These are phyloP conservation scores for Antedon mediterranea DNA, from an alignment of 53 echinoderm and acorn worm genomes.

Conservation along the genomic window DNA sequence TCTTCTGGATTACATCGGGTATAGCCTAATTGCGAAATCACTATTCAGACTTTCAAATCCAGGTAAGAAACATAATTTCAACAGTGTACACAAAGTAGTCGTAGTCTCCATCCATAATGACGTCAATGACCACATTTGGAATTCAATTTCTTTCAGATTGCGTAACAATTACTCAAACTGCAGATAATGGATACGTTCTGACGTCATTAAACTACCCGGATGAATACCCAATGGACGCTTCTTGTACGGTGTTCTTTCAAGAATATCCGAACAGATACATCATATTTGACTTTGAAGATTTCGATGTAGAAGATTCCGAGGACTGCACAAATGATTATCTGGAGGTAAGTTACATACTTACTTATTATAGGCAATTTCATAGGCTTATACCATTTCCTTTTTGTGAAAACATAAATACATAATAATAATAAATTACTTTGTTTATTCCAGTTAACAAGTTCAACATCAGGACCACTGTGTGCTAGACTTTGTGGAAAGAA, in stretches of 20 bases:
- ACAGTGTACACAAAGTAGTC: too few relatives aligned
- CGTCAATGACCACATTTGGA: too few relatives aligned
- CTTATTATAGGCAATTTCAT: too few relatives aligned
- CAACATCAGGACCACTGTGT: neutral
- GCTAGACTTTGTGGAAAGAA: constrained; percentile 27
- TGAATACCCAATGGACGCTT: constrained; percentile 8
- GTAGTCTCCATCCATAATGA: too few relatives aligned
- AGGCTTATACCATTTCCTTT: too few relatives aligned
- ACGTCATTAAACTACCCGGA: constrained; percentile 9
- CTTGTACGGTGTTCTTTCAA: constrained; percentile 14
- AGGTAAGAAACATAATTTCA: neutral
- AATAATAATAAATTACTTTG: too few relatives aligned
- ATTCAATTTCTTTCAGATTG: constrained; percentile 22
- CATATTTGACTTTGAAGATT: constrained; percentile 17
- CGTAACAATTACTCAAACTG: neutral
- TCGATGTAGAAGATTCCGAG: constrained; percentile 18
- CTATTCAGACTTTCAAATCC: neutral
- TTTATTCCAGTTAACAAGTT: neutral
- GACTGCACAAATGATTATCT: constrained; percentile 13
- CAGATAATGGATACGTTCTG: neutral
- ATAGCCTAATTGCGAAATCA: neutral
- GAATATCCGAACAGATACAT: constrained; percentile 12
- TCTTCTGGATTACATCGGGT: neutral
- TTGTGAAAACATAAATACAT: too few relatives aligned
- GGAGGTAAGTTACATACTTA: too few relatives aligned